Percentiles rank a stretch among this genome's conserved stretches.
These are phyloP conservation scores for Sebastes cheni DNA, from an alignment of 2,797 vertebrate species.

Conservation along the genomic window DNA sequence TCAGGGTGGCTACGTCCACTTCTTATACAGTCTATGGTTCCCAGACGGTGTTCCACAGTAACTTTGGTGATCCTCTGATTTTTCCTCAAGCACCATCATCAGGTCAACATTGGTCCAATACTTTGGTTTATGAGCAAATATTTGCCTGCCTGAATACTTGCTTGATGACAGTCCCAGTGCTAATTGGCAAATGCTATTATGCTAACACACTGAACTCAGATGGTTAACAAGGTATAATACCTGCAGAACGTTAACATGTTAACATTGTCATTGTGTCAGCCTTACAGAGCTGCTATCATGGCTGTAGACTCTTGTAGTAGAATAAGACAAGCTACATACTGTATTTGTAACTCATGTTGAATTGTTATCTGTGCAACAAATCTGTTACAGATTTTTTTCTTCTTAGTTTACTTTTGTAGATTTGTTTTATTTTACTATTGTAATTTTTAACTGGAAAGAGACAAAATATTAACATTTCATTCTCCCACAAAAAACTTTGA, in stretches of 20 bases:
- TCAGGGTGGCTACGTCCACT: too few species aligned
- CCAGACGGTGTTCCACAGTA: neutral
- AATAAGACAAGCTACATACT: neutral
- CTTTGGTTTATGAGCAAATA: neutral
- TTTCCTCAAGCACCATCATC: neutral
- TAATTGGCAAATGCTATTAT: too few species aligned
- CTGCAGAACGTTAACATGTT: neutral
- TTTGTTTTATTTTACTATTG: neutral
- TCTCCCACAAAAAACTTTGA: neutral
- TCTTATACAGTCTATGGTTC: neutral
- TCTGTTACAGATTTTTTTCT: neutral
- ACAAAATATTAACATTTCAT: neutral
- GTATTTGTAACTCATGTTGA: neutral
- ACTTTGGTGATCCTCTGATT: neutral
- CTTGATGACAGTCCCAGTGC: neutral
- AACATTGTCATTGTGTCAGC: neutral
- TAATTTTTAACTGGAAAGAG: neutral
- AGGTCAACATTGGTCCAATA: neutral
- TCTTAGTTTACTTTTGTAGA: neutral
- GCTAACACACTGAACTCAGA: neutral
- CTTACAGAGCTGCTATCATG: neutral
- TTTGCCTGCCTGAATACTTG: neutral
- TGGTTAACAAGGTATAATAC: neutral
- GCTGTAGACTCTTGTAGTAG: neutral
- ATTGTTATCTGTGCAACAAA: neutral